These are phyloP conservation scores for Triplophysa tibetana DNA, from an alignment of 2,113 vertebrate species.

Conservation along the genomic window DNA sequence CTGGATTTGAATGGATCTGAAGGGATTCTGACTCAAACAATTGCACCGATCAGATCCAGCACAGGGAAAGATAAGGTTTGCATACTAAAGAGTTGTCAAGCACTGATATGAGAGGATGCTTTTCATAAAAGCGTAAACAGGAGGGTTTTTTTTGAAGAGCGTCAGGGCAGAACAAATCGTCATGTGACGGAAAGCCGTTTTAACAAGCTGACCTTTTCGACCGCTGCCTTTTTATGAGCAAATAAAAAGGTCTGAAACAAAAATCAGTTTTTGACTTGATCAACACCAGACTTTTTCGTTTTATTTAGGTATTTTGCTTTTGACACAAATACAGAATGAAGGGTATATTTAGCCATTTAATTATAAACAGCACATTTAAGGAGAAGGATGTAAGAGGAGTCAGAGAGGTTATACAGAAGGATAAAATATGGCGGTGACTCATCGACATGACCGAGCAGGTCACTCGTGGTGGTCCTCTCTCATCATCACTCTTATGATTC, in stretches of 20 bases:
- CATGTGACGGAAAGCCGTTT: constrained; percentile 36
- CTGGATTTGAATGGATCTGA: constrained; percentile 29
- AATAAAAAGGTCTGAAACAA: constrained; percentile 25
- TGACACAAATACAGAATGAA: not conserved
- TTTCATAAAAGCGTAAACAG: not conserved
- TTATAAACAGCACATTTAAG: not conserved
- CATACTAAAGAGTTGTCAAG: not conserved
- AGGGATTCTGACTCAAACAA: not conserved
- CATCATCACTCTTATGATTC: constrained; percentile 35
- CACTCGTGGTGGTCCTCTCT: constrained; percentile 18
- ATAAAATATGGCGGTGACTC: constrained; percentile 43
- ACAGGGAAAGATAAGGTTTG: not conserved
- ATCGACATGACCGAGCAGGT: constrained; percentile 38
- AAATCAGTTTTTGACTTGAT: constrained; percentile 33
- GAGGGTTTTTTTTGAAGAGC: not conserved
- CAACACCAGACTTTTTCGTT: not conserved
- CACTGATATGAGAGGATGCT: not conserved
- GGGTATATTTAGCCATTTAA: not conserved
- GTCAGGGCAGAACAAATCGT: constrained; percentile 4
- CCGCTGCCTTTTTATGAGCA: constrained; percentile 21
- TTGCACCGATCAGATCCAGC: not conserved
- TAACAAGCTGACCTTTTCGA: constrained; percentile 42
- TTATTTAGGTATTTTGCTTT: not conserved
- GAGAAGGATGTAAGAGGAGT: not conserved
- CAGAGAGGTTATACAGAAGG: constrained; percentile 11